phyloP scores from a whole-genome alignment of 2,113 vertebrate genomes.

The Saguinus midas region DNA sequence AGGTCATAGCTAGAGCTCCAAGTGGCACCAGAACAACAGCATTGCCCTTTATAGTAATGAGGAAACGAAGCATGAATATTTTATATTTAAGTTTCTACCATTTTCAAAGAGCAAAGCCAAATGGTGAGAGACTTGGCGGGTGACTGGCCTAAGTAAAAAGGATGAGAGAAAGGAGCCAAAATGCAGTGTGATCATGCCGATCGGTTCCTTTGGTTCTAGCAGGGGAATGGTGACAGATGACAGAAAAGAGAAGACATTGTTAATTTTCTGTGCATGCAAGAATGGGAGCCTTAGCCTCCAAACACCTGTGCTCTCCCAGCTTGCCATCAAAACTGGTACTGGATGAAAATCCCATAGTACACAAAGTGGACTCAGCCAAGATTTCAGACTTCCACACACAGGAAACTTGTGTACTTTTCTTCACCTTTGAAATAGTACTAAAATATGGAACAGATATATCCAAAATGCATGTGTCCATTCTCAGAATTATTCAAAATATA shows the following conservation, averaged over 20 bases:
- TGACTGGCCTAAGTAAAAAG: constrained; percentile 35
- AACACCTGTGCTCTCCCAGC: constrained; percentile 66
- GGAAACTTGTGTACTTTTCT: background rate
- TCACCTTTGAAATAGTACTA: background rate
- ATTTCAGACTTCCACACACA: background rate
- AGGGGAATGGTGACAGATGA: background rate
- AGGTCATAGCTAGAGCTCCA: background rate
- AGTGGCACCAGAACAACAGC: constrained; percentile 39
- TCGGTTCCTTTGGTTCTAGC: background rate
- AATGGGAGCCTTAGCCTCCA: constrained; percentile 42
- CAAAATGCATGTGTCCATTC: background rate
- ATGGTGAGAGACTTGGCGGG: constrained; percentile 44
- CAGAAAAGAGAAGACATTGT: constrained; percentile 15
- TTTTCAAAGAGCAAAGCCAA: constrained; percentile 54
- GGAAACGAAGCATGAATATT: constrained; percentile 60
- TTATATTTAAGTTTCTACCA: constrained; percentile 63
- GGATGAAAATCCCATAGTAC: constrained; percentile 43
- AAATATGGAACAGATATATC: background rate
- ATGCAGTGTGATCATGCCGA: background rate
- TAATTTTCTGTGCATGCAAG: constrained; percentile 48
- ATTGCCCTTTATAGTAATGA: constrained; percentile 36
- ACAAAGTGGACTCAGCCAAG: constrained; percentile 17
- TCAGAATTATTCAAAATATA: constrained; percentile 22
- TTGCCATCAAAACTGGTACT: constrained; percentile 43
- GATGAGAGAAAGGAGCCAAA: constrained; percentile 52